Evolutionary conservation across 2,797 vertebrate genomes (phyloP).

Genomic region (Acipenser oxyrinchus): DNA sequence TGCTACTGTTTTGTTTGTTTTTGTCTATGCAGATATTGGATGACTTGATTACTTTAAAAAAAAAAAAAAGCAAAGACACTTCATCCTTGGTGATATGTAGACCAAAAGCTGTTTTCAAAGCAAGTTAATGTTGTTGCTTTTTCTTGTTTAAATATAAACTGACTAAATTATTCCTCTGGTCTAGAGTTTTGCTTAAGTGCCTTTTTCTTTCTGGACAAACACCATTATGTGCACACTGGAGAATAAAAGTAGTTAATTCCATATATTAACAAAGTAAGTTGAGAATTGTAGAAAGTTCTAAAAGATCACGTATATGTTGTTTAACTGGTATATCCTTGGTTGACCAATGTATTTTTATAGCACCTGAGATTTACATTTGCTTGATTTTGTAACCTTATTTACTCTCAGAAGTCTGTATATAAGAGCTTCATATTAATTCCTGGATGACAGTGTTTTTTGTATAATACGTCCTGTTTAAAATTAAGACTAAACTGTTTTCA

Average conservation of each 20-base stretch:
- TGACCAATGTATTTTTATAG: slow-evolving; percentile 14
- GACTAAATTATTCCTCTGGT: slow-evolving; percentile 17
- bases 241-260: slow-evolving; percentile 22
- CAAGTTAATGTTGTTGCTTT: slow-evolving; percentile 22
- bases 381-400: slow-evolving; percentile 36
- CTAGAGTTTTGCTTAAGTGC: slow-evolving; percentile 55
- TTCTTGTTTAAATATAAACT: slow-evolving; percentile 32
- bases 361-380: slow-evolving; percentile 16
- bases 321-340: slow-evolving; percentile 14
- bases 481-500: neutral
- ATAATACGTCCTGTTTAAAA: slow-evolving; percentile 2
- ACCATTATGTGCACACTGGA: slow-evolving; percentile 34
- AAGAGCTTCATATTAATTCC: slow-evolving; percentile 31
- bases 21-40: slow-evolving; percentile 57
- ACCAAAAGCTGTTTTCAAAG: slow-evolving; percentile 52
- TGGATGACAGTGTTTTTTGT: slow-evolving; percentile 1
- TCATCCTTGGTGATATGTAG: slow-evolving; percentile 47
- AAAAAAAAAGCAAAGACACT: slow-evolving; percentile 41
- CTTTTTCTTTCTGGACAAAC: slow-evolving; percentile 56
- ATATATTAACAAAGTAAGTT: neutral
- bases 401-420: slow-evolving; percentile 33
- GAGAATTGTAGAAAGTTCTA: neutral
- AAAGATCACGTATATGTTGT: neutral
- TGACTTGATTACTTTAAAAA: slow-evolving; percentile 41
- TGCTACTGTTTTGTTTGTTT: slow-evolving; percentile 31